Evolutionary conservation across 2,113 vertebrate species (phyloP).

Genomic region (Melanerpes formicivorus): DNA sequence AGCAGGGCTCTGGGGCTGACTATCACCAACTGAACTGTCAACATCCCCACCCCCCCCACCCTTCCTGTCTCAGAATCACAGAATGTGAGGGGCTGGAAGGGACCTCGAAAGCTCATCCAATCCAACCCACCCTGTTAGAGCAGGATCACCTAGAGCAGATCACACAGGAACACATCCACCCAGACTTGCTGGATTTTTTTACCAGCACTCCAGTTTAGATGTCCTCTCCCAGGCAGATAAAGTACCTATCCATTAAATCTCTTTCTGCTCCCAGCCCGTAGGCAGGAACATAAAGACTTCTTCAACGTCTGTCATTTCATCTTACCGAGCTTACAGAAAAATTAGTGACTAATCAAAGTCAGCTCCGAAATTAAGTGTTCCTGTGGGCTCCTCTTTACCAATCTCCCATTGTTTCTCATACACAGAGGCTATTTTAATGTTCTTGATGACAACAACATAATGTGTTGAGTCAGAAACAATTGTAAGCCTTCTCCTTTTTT

Average conservation of each 20-base stretch:
- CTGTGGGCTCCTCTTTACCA: conserved; percentile 18
- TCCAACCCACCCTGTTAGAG: too few species aligned
- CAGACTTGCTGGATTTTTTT: not conserved
- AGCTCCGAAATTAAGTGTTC: conserved; percentile 6
- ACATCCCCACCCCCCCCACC: not conserved
- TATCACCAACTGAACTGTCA: not conserved
- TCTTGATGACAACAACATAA: conserved; percentile 13
- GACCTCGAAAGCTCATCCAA: too few species aligned
- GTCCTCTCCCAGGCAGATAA: not conserved
- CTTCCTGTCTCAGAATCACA: too few species aligned
- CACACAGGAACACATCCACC: too few species aligned
- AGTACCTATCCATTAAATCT: not conserved
- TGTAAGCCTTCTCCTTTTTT: not conserved
- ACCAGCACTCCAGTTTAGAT: not conserved
- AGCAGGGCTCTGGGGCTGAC: not conserved
- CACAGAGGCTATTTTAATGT: conserved; percentile 20
- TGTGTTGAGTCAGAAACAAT: not conserved
- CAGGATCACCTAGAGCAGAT: too few species aligned
- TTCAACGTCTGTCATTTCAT: not conserved
- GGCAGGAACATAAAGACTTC: not conserved
- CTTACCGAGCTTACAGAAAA: conserved; percentile 25
- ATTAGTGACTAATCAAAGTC: conserved; percentile 44
- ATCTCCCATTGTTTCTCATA: conserved; percentile 1
- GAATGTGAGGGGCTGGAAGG: too few species aligned
- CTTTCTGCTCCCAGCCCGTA: not conserved